Evolutionary conservation across 2,113 vertebrate species (phyloP), one percentile per base, ranked within the genome.

Genomic region (Dinomys branickii): DNA sequence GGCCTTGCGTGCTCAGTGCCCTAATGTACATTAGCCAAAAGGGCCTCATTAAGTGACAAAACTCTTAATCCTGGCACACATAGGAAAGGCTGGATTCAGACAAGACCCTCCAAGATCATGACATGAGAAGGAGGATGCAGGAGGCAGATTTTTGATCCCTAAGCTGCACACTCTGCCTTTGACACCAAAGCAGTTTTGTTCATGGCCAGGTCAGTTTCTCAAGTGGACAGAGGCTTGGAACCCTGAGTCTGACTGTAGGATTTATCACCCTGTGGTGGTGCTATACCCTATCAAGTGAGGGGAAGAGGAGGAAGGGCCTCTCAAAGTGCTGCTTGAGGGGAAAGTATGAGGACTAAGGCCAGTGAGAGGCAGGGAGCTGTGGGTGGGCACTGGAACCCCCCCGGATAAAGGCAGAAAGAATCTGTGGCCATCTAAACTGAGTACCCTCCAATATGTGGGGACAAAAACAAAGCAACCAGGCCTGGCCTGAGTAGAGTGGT

Each of bases 361-460:
- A 19, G 47, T 22, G 20, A 59, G 6, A 63, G 22, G 35, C 11
- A 44, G 41, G 71, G 1, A 9, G 54, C 33, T 52, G 4, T 58
- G 61, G n/a, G 17, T 38, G 17, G 47, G 41, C 28, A 30, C 22
- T 59, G 24, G 47, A 20, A 87, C 69, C 85, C 47, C 56, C 47
- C 89, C 69, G 78, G 67, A 94, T 38, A 75, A 90, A 93, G 38
- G 17, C 41, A 88, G 69, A 91, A 61, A 89, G 44, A 94, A 58
- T 90, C 20, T 61, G 20, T 87, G n/a, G 28, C 7, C 12, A 30
- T 84, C 73, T 26, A 44, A 95, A 58, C n/a, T 9, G 61, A 94
- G n/a, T 22, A 69, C 50, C 41, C 24, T 80, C n/a, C 0, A 2
- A 54, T 20, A 44, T 30, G 4, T 41, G 61, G 88, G 26, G 52